Evolutionary conservation across 1,140 invertebrate genomes (phyloP).

Genomic region (Vollenhovia emeryi): DNA sequence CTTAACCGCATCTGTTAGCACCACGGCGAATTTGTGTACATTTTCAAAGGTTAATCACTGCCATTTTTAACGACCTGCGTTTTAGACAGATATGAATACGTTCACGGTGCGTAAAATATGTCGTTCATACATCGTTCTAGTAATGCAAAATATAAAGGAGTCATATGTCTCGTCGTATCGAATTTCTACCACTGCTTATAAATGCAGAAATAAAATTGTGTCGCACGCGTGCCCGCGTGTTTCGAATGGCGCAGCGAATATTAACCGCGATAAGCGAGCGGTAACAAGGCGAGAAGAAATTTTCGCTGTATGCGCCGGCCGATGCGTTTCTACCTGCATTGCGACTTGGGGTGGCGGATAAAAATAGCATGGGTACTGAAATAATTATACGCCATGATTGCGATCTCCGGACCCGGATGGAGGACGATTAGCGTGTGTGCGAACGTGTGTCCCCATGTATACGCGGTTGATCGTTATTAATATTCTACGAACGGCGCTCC

Average conservation of each 20-base stretch:
- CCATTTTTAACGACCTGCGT: background rate
- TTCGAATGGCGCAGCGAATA: constrained; percentile 13
- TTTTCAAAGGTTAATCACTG: background rate
- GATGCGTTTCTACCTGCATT: constrained; percentile 28
- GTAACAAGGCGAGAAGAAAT: constrained; percentile 15
- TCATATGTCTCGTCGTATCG: background rate
- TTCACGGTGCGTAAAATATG: background rate
- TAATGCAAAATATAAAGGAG: background rate
- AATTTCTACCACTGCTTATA: background rate
- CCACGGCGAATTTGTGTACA: background rate
- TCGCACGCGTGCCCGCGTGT: background rate
- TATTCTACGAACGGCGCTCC: constrained; percentile 68
- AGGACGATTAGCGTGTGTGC: constrained; percentile 66
- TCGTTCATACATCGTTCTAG: background rate
- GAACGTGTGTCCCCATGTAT: constrained; percentile 60
- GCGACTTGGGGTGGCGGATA: constrained; percentile 30
- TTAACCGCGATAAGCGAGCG: constrained; percentile 1
- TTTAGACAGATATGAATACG: background rate
- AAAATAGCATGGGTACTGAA: constrained; percentile 69
- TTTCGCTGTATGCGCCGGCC: constrained; percentile 27
- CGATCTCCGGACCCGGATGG: constrained; percentile 71
- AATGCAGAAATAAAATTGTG: background rate
- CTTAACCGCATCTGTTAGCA: constrained; percentile 11
- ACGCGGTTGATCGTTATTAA: constrained; percentile 72
- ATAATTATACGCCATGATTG: constrained; percentile 72